Conservation (phyloP, 2,113 vertebrate genomes). For the Sylvicapra grimmia region DNA sequence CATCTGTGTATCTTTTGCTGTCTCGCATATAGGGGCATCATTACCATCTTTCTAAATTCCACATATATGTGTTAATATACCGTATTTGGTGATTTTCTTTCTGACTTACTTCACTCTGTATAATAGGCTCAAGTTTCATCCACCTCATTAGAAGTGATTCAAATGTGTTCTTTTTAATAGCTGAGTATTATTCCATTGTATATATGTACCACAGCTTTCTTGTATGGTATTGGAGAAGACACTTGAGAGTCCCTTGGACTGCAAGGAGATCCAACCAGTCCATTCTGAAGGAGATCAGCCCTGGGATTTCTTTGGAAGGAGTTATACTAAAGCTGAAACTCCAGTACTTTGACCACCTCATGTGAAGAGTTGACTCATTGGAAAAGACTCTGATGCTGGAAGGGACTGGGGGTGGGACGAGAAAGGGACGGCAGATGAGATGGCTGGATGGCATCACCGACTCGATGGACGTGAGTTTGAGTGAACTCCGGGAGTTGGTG, state of each 20-base stretch:
- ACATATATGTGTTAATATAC: background rate
- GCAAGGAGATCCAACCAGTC: no score
- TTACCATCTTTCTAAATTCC: background rate
- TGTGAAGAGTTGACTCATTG: no score
- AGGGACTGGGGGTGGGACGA: accelerated
- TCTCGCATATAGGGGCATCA: background rate
- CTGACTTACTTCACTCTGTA: background rate
- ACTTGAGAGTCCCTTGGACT: no score
- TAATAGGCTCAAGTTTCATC: background rate
- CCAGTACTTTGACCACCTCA: no score
- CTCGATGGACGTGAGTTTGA: accelerated
- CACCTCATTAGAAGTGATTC: background rate
- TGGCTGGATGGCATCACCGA: no score
- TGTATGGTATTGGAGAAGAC: background rate
- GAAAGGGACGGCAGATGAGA: no score
- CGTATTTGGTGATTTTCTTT: background rate
- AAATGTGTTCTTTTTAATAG: background rate
- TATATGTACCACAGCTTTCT: background rate
- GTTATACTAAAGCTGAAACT: no score
- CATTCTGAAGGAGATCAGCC: no score
- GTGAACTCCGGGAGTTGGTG: no score
- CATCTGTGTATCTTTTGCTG: background rate
- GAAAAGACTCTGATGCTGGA: no score
- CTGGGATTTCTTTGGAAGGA: no score
- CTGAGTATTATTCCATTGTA: background rate